Evolutionary conservation across 2,888 invertebrate species (phyloP), one percentile per base, ranked within the genome.

Genomic region (Globia sparganii): DNA sequence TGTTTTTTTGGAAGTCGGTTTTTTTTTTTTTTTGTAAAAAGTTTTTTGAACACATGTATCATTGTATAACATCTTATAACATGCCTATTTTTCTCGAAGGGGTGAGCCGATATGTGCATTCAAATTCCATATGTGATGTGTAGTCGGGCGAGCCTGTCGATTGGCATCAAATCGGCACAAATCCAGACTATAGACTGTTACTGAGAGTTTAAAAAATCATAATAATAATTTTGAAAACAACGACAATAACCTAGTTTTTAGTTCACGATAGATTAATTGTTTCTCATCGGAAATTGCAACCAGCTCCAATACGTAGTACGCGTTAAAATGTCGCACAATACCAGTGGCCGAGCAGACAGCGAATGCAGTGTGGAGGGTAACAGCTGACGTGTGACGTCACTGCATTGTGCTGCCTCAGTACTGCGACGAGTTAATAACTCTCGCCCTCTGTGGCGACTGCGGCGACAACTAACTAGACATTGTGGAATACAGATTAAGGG

Each of bases 321-420:
- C 25, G 53, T 34, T 28, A 46, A 28, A 74, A 56, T 53, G 64
- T 8, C 65, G 46, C 65, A 77, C 82, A 61, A 69, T 81, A 40
- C 18, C 31, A 61, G 3, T 1, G 11, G 31, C 9, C 34, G 11
- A 18, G n/a, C 40, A 53, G 62, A 25, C 31, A 31, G 46, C 71
- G 53, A 18, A 15, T 69, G 72, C 69, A 53, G 40, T 31, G 61
- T 49, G 67, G 18, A 37, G 34, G 5, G 58, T 43, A 49, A n/a
- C 80, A 83, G 78, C 83, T 82, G 81, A 15, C 73, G 65, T 8
- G 21, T 34, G 77, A 69, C 65, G 72, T 56, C 82, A 78, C 28
- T 11, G 62, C 59, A 59, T 72, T 76, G 80, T 81, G 43, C 65
- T 49, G 40, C 9, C n/a, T 58, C 67, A 59, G 65, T 62, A 64